Evolutionary conservation across 1,140 invertebrate genomes (phyloP).

Genomic region (Drosophila subobscura): DNA sequence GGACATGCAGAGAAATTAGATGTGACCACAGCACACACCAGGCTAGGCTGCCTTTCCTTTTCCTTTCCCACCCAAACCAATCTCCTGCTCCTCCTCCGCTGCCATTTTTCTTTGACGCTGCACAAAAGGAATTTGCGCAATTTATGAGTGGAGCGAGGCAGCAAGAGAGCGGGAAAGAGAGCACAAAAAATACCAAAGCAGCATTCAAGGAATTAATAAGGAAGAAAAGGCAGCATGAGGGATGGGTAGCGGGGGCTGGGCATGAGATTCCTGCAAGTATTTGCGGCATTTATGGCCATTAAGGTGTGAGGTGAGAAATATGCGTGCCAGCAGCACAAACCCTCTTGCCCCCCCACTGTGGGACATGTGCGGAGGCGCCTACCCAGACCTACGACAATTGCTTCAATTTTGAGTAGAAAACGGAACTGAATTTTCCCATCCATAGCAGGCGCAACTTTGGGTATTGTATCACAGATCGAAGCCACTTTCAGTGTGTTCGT

Average conservation of each 20-base stretch:
- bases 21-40: constrained; percentile 33
- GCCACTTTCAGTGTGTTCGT: neutral
- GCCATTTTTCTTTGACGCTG: constrained; percentile 59
- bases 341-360: neutral
- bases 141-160: constrained; percentile 59
- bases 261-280: constrained; percentile 50
- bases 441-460: neutral
- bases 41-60: neutral
- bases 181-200: constrained; percentile 65
- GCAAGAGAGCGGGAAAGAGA: neutral
- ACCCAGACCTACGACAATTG: constrained; percentile 1
- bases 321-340: constrained; percentile 16
- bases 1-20: constrained; percentile 76
- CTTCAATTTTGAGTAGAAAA: no score
- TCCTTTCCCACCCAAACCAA: neutral
- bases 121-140: constrained; percentile 76
- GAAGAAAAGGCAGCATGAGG: constrained; percentile 3
- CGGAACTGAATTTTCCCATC: no score
- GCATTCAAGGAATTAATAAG: constrained; percentile 70
- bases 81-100: neutral
- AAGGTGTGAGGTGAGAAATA: constrained; percentile 66
- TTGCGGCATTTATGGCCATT: constrained; percentile 68
- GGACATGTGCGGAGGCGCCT: neutral
- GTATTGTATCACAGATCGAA: neutral
- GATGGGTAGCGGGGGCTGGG: constrained; percentile 1